A percentile compares a stretch with the other conserved stretches of the same genome.
phyloP scores from a whole-genome alignment of 2,888 invertebrate species.

The Oscheius sp. region DNA sequence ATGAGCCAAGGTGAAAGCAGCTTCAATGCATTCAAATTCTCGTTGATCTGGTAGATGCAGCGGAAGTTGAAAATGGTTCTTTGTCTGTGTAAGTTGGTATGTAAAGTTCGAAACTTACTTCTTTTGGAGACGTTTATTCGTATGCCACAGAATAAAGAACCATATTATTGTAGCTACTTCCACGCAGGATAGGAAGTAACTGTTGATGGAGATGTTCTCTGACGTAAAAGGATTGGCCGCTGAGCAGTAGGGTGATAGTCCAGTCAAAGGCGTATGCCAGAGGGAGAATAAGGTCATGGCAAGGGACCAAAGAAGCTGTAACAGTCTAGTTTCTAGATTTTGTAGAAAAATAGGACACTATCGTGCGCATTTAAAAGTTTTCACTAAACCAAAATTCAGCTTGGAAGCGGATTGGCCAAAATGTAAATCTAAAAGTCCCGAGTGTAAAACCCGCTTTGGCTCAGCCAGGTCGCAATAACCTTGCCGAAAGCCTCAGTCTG shows the following conservation, averaged over 20 bases:
- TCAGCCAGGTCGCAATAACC: too few species aligned
- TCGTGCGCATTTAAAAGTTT: too few species aligned
- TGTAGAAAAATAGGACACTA: too few species aligned
- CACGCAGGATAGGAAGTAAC: not conserved
- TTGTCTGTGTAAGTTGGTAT: not conserved
- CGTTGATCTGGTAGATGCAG: not conserved
- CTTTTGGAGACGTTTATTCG: not conserved
- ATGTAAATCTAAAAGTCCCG: too few species aligned
- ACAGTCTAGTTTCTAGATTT: too few species aligned
- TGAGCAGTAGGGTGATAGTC: not conserved
- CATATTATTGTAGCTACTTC: not conserved
- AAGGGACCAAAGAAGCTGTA: too few species aligned
- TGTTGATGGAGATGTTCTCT: not conserved
- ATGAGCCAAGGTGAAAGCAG: not conserved
- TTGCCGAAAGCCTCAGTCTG: too few species aligned
- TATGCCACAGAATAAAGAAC: not conserved
- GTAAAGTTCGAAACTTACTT: not conserved
- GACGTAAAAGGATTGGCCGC: not conserved
- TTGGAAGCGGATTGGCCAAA: too few species aligned
- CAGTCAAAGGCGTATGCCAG: not conserved
- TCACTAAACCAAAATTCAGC: too few species aligned
- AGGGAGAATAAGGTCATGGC: not conserved
- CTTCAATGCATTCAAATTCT: constrained; percentile 13
- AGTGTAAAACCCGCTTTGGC: too few species aligned
- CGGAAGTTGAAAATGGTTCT: constrained; percentile 4